Base-by-base conservation (phyloP, 2,797 vertebrate species). In the Sebastes trivittatus region DNA sequence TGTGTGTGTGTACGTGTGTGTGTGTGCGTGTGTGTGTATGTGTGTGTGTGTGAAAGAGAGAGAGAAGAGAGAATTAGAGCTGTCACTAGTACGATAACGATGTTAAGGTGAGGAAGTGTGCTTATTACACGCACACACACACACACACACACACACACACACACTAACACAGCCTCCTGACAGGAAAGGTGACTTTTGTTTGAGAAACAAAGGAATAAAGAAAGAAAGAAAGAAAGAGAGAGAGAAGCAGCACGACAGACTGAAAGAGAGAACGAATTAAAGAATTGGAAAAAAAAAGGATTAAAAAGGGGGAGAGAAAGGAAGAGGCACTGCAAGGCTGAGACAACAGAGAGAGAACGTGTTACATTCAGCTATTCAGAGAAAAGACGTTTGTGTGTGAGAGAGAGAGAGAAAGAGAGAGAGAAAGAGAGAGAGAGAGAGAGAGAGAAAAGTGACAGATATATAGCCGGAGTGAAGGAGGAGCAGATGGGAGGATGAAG, bases 161-260 rank as follows among this genome's bases (percentile, higher is more conserved):
- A 25, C 55, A 65, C 22, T 20, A 11, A 27, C 38, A 11, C 36
- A 9, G 10, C 14, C 7, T 72, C 11, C 29, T 84, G 88, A 83
- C 77, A 88, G 74, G 36, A 66, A 87, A 92, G 89, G 89, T 92
- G 87, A 92, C 88, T 81, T 89, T 66, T 55, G 59, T 67, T 65
- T 0, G 3, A 72, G 32, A 85, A 29, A 4, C 2, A 65, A 55
- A 63, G 22, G 23, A 4, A 32, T 22, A 56, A 3, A 25, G 23
- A 42, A 6, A 52, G 36, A 30, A 16, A 30, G 59, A 29, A 22
- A 18, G 59, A 29, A 22, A 18, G 23, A 29, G 6, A 29, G 27
- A 72, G 25, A 65, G n/a, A 54, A 5, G 3, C 11, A 77, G 49
- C 0, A 4, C 36, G 22, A 13, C 3, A 10, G 20, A 23, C 4